Base-by-base conservation (phyloP, 2,797 vertebrate species). In the Perodicticus potto region DNA sequence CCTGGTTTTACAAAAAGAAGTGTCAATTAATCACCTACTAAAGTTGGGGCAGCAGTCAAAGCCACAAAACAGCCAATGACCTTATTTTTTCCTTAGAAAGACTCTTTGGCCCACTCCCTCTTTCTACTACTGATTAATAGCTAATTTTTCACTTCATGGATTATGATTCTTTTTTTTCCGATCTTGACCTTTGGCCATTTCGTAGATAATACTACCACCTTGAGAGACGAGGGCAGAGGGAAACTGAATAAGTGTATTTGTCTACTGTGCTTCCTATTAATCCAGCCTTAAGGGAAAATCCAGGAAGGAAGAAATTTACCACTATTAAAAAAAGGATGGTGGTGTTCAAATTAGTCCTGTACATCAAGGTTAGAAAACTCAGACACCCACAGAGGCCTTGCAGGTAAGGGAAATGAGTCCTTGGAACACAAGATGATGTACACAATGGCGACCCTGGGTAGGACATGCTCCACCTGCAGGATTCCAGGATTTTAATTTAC, bases 131-230 rank as follows among this genome's bases (percentile, higher is more conserved):
- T 59, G 59, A 82, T 95, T 82, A 63, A 49, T 53, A 87, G 29
- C 69, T 93, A 90, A 84, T 94, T 94, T 95, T 93, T 22, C 19
- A 40, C 49, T 27, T 73, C 81, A 45, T 69, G 20, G 19, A 70
- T 81, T 87, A 7, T 27, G 92, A 57, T 45, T 61, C 87, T 87
- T 61, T 78, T 82, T 57, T 77, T 84, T 43, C 77, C 81, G 4
- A 22, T 67, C 7, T 53, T 88, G 81, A 73, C 19, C 77, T 70
- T 89, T 93, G 77, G 22, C 19, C 27, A 83, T 95, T 93, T 95
- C 43, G 8, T 37, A 14, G 14, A n/a, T 82, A 43, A 55, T 61
- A 53, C 78, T 32, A 67, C 8, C 43, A 37, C 27, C 23, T 92
- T 89, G 80, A 86, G 65, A 89, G 63, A 92, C 32, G 34, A 93